Evolutionary conservation across 2,888 invertebrate genomes (phyloP), one percentile per base, ranked within the genome.

Genomic region (Agriopis marginaria): DNA sequence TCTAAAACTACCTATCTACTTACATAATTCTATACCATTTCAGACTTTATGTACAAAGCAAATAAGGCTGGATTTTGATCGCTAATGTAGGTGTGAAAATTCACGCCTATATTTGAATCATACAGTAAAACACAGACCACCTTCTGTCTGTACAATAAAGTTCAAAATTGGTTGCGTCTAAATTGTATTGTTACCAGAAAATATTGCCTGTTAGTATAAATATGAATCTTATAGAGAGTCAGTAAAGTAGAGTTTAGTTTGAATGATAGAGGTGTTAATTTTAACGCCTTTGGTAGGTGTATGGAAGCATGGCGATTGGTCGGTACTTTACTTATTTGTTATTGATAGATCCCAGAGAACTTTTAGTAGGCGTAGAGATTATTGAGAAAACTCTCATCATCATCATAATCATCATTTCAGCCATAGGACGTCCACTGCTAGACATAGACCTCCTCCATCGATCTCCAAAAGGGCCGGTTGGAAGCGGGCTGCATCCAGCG

Each of bases 41-140:
- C 77, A 3, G 6, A 77, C 77, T 73, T 45, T 88, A 69, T 0
- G 0, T 0, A 0, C 0, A 0, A 0, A 0, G 0, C 0, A 0
- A 0, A 66, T 77, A 91, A 62, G 71, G 84, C 75, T 67, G 14
- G 78, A 54, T 77, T 72, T 87, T 0, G 4, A 39, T 59, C 79
- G 77, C 2, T 7, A 1, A 0, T 14, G 14, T 63, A 93, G 93
- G 93, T 93, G 93, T 93, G 93, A 93, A 93, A 93, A 90, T 90
- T 93, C 85, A 93, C 93, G 92, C 93, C 91, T 92, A 81, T 89
- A 84, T 79, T 77, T 77, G 75, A 83, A 83, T 76, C 75, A 76
- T 77, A 79, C 64, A 79, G 68, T 64, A 71, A 51, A 70, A 47
- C 55, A n/a, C 71, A 77, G 77, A 68, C 66, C 17, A 79, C 86